Evolutionary conservation across 2,888 invertebrate species (phyloP), one percentile per base, ranked within the genome.

Genomic region (Cloeon dipterum): DNA sequence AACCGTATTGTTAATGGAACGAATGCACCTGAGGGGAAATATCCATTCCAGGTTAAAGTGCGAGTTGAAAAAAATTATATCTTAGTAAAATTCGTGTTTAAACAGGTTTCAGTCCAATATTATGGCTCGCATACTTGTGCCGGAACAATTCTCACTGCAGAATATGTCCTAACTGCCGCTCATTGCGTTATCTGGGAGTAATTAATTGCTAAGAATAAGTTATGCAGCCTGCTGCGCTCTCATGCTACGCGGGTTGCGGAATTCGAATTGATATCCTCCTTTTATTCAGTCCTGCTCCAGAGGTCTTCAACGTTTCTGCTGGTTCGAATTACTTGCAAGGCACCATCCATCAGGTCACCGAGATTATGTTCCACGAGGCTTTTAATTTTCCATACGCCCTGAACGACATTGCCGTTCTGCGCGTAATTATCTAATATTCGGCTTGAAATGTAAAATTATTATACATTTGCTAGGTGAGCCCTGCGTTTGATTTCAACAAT

Each of bases 161-260:
- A 40, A 26, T 41, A 32, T 19, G 33, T 43, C 8, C 33, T 43
- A 16, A 41, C 42, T 10, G 42, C 42, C 1, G 41, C 41, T 4
- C 41, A 43, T 33, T 43, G 42, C 34, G 41, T 40, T 16, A 20
- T 38, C 21, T 29, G 5, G 29, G 29, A 29, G n/a, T n/a, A n/a
- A n/a, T n/a, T n/a, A n/a, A n/a, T n/a, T n/a, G n/a, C n/a, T n/a
- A n/a, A n/a, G n/a, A n/a, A n/a, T n/a, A n/a, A n/a, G n/a, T n/a
- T n/a, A n/a, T n/a, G n/a, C n/a, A n/a, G n/a, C n/a, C n/a, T n/a
- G n/a, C n/a, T n/a, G n/a, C n/a, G n/a, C n/a, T n/a, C n/a, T n/a
- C n/a, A n/a, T n/a, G n/a, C n/a, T n/a, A n/a, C n/a, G n/a, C n/a
- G n/a, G n/a, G n/a, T n/a, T n/a, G n/a, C n/a, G n/a, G n/a, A n/a